Percentiles rank a stretch among this genome's conserved stretches.
Evolutionary conservation across 2,113 vertebrate species (phyloP).

Genomic region (Galbula dea): DNA sequence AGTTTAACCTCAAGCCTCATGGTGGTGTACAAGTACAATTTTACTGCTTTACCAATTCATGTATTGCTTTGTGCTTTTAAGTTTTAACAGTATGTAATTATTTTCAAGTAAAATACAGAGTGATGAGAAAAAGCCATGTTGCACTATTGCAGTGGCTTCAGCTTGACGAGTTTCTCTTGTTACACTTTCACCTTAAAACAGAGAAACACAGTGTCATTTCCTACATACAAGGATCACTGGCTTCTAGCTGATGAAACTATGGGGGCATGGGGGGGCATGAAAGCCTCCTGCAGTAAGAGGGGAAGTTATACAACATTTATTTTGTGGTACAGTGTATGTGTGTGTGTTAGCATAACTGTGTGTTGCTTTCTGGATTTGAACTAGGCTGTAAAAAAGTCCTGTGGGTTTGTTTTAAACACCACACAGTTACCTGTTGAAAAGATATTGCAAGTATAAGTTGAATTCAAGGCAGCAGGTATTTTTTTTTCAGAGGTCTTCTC

Average conservation of each 20-base stretch:
- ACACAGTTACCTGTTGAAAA: neutral
- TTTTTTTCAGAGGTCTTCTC: neutral
- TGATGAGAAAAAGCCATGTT: neutral
- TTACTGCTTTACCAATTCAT: neutral
- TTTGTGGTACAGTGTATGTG: neutral
- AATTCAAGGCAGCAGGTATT: neutral
- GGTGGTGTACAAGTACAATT: constrained; percentile 60
- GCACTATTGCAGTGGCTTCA: neutral
- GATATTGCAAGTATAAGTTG: neutral
- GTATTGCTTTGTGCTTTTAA: neutral
- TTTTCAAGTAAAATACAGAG: neutral
- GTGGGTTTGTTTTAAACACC: accelerated
- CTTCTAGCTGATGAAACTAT: neutral
- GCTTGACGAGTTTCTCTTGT: neutral
- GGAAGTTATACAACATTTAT: neutral
- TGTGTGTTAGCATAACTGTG: no score
- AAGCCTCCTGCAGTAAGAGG: neutral
- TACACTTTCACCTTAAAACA: neutral
- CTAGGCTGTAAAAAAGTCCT: neutral
- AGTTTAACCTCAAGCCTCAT: constrained; percentile 57
- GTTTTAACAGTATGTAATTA: neutral
- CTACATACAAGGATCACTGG: neutral
- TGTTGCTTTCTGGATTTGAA: neutral
- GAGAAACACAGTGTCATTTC: accelerated
- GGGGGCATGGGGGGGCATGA: accelerated